Percentiles rank a stretch among this genome's conserved stretches.
Evolutionary conservation across 2,113 vertebrate species (phyloP).

Genomic region (Phoxinus phoxinus): DNA sequence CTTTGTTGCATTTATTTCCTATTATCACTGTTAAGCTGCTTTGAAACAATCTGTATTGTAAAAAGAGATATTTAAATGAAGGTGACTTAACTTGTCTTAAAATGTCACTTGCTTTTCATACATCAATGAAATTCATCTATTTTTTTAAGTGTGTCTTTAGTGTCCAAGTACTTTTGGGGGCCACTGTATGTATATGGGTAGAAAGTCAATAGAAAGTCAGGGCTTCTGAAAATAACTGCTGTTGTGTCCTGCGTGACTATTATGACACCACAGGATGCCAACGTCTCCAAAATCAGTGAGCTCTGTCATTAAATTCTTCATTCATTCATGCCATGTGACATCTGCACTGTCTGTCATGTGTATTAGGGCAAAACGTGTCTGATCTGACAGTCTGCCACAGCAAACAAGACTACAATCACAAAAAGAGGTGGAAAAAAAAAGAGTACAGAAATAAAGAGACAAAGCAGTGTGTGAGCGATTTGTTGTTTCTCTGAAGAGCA

Average conservation of each 20-base stretch:
- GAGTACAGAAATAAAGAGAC: neutral
- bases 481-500: neutral
- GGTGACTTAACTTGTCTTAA: too few species aligned
- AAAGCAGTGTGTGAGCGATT: neutral
- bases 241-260: conserved; percentile 11
- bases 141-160: neutral
- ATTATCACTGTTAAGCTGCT: too few species aligned
- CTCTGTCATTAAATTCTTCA: conserved; percentile 48
- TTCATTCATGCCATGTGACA: conserved; percentile 58
- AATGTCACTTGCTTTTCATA: neutral
- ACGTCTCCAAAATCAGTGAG: neutral
- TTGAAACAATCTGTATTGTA: too few species aligned
- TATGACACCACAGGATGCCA: conserved; percentile 2
- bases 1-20: too few species aligned
- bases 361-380: conserved; percentile 37
- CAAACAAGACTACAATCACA: neutral
- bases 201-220: conserved; percentile 23
- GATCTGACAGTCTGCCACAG: conserved; percentile 29
- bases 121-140: neutral
- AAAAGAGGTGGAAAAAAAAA: neutral
- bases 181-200: neutral
- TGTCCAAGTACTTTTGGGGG: neutral
- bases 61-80: too few species aligned
- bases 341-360: conserved; percentile 49
- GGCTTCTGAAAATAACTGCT: conserved; percentile 4